Base-by-base conservation (phyloP, 2,113 vertebrate species). In the Dendrocopos noguchii region DNA sequence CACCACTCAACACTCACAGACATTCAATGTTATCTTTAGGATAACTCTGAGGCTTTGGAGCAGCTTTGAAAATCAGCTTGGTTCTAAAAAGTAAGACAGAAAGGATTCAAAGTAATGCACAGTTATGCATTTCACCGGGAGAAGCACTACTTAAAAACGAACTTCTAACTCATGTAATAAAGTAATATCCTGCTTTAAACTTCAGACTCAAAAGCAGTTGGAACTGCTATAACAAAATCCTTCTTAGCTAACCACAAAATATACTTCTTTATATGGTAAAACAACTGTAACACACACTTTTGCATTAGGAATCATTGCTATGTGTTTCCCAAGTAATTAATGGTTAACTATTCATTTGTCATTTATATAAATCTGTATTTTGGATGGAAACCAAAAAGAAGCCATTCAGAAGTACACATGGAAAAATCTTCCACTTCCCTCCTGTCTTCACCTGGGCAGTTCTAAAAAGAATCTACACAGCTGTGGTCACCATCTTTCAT, bases 351-450 rank as follows among this genome's bases (percentile, higher is more conserved):
- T 16, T 50, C 15, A 39, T 53, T 31, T 33, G 24, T 53, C 16
- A 36, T 64, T 60, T 84, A 75, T 6, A 28, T 46, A 60, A 64
- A 79, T 60, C 27, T 81, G 12, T 44, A 66, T 59, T 91, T 77
- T 2, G 0, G 33, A 53, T 17, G 5, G 53, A 91, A 92, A 78
- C 4, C 34, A 39, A 74, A 88, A n/a, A 24, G 57, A 66, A 50
- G n/a, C 17, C 21, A 27, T 24, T 64, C 10, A n/a, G 15, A 2
- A 36, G 9, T 3, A 70, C 0, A 0, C 36, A 52, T 3, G 39
- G 46, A 65, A 78, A 78, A 91, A 75, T 21, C 24, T 10, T 67
- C 29, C 5, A 1, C 16, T 33, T 53, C 44, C 47, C 27, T 80
- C 25, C 7, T 86, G 12, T 46, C 20, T 60, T 42, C 78, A 68